These are phyloP conservation scores for Brenthis ino DNA, from an alignment of 2,888 invertebrate genomes.

Conservation along the genomic window DNA sequence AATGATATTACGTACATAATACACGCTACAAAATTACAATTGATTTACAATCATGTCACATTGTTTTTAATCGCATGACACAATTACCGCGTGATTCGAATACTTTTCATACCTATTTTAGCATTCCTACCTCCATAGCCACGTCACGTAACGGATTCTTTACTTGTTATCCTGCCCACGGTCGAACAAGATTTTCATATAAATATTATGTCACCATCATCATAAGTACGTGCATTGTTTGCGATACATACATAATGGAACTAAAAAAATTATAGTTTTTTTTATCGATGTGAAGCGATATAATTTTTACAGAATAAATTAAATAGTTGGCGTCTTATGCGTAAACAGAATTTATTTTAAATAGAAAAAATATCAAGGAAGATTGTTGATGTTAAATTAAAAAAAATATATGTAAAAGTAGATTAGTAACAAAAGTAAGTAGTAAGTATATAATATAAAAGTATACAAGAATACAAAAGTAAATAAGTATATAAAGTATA, in stretches of 20 bases:
- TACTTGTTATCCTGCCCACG: constrained; percentile 26
- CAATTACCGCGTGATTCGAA: constrained; percentile 21
- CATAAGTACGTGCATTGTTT: not conserved
- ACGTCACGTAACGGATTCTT: constrained; percentile 28
- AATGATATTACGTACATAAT: not conserved
- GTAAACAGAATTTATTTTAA: no score
- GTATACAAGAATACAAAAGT: no score
- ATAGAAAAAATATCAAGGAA: no score
- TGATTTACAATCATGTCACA: constrained; percentile 4
- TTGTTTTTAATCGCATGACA: constrained; percentile 20
- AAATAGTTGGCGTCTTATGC: no score
- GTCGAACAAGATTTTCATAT: not conserved
- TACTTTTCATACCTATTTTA: constrained; percentile 19
- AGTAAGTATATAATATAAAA: no score
- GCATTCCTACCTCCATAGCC: constrained; percentile 17
- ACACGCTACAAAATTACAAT: not conserved
- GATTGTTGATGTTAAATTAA: no score
- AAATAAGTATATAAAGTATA: no score
- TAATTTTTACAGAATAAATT: no score
- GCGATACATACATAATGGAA: not conserved
- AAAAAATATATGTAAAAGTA: no score
- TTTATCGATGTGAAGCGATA: not conserved
- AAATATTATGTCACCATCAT: not conserved
- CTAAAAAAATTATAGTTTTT: not conserved
- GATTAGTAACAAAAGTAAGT: no score